phyloP scores from a whole-genome alignment of 1,140 invertebrate species.

The Probaryconus sp. region DNA sequence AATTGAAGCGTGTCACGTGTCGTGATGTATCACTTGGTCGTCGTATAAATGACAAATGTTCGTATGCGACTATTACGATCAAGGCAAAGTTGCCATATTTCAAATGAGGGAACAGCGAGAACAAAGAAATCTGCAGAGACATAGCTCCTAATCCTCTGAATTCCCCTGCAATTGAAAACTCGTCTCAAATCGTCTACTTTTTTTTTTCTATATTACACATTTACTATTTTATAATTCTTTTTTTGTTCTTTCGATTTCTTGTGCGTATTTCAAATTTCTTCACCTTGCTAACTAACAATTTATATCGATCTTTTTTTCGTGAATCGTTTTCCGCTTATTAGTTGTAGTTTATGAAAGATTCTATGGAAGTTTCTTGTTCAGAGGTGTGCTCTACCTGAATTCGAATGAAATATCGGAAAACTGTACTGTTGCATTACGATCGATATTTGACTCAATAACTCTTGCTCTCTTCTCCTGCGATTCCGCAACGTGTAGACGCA shows the following conservation, averaged over 20 bases:
- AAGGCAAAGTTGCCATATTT: neutral
- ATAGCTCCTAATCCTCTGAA: no score
- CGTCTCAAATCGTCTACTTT: no score
- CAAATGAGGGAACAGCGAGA: conserved; percentile 13
- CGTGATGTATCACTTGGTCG: conserved; percentile 13
- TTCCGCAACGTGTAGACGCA: neutral
- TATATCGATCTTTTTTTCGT: conserved; percentile 17
- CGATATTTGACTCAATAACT: conserved; percentile 67
- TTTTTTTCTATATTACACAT: no score
- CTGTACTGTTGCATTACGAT: conserved; percentile 65
- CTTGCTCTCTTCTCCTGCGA: conserved; percentile 27
- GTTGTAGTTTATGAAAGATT: conserved; percentile 52
- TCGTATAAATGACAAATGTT: conserved; percentile 21
- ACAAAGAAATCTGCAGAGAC: no score
- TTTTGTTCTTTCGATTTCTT: no score
- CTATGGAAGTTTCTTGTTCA: conserved; percentile 35
- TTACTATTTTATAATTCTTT: no score
- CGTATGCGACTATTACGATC: conserved; percentile 15
- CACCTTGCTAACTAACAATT: no score
- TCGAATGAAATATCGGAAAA: conserved; percentile 67
- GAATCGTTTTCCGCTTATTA: conserved; percentile 58
- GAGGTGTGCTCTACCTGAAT: conserved; percentile 51
- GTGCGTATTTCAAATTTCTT: no score
- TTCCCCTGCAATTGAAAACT: no score
- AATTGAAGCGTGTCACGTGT: conserved; percentile 9